Percentiles rank a stretch among this genome's conserved stretches.
Evolutionary conservation across 2,113 vertebrate species (phyloP).

Genomic region (Hemichromis elongatus): DNA sequence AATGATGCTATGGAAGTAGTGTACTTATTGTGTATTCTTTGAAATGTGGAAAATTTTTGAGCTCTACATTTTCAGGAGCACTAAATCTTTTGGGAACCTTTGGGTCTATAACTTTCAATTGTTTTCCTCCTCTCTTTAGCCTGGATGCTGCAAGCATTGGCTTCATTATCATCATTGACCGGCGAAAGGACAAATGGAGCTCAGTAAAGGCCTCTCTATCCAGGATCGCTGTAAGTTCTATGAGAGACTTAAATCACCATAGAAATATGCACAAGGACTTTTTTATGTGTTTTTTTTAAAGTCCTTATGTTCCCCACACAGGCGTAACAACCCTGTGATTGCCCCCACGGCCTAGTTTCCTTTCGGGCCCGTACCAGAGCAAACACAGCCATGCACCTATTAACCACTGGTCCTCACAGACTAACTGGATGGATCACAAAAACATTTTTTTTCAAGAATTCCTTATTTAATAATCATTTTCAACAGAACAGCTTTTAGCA

Average conservation of each 20-base stretch:
- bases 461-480: not conserved
- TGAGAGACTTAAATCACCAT: not conserved
- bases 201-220: slow-evolving; percentile 88
- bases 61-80: not conserved
- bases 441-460: not conserved
- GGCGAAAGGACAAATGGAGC: slow-evolving; percentile 94
- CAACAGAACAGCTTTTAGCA: not conserved
- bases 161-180: slow-evolving; percentile 91
- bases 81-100: not conserved
- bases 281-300: not conserved
- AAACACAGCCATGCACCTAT: no score
- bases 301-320: not conserved
- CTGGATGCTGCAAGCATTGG: slow-evolving; percentile 93
- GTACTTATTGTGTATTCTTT: not conserved
- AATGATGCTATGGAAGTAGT: not conserved
- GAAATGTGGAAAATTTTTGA: not conserved
- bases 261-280: not conserved
- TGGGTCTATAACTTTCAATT: not conserved
- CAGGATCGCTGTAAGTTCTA: slow-evolving; percentile 85
- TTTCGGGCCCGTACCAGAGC: not conserved
- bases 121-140: slow-evolving; percentile 68
- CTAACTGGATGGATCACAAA: not conserved
- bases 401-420: no score
- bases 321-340: not conserved
- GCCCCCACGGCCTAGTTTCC: not conserved